Evolutionary conservation across 64 coral and sea anemone genomes (phyloP).

Genomic region (Hydrozoanthus tunicans): DNA sequence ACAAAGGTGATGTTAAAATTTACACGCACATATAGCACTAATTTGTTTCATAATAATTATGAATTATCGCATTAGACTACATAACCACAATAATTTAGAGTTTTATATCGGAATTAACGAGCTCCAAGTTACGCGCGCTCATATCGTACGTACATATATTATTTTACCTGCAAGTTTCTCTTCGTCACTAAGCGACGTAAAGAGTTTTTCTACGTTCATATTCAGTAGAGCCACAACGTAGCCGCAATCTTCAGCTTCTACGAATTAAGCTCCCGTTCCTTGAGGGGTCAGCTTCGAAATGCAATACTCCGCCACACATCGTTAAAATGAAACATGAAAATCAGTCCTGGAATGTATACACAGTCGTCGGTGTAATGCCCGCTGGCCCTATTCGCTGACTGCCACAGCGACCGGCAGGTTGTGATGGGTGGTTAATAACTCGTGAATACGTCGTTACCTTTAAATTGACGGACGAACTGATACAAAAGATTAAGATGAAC

Average conservation of each 20-base stretch:
- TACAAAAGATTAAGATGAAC: neutral
- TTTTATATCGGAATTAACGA: constrained; percentile 48
- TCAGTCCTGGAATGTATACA: constrained; percentile 74
- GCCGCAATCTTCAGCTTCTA: constrained; percentile 10
- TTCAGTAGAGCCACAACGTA: neutral
- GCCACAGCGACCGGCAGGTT: neutral
- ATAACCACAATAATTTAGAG: constrained; percentile 25
- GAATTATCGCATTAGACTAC: constrained; percentile 56
- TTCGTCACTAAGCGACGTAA: constrained; percentile 45
- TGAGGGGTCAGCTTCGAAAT: constrained; percentile 58
- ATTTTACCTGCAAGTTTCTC: constrained; percentile 65
- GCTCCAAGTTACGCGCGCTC: neutral
- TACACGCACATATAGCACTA: constrained; percentile 7
- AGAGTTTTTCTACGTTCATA: constrained; percentile 64
- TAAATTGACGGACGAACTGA: constrained; percentile 22
- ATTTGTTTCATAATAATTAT: constrained; percentile 44
- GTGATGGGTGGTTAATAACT: neutral
- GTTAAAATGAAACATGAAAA: constrained; percentile 65
- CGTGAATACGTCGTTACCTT: neutral
- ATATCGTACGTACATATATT: neutral
- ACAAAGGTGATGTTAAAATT: neutral
- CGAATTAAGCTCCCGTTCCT: constrained; percentile 54
- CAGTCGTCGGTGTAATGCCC: neutral
- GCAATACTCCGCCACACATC: constrained; percentile 67
- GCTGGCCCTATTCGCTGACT: constrained; percentile 40